A percentile compares a stretch with the other conserved stretches of the same genome.
These are phyloP conservation scores for Diplazon laetatorius DNA, from an alignment of 2,888 invertebrate species.

Conservation along the genomic window DNA sequence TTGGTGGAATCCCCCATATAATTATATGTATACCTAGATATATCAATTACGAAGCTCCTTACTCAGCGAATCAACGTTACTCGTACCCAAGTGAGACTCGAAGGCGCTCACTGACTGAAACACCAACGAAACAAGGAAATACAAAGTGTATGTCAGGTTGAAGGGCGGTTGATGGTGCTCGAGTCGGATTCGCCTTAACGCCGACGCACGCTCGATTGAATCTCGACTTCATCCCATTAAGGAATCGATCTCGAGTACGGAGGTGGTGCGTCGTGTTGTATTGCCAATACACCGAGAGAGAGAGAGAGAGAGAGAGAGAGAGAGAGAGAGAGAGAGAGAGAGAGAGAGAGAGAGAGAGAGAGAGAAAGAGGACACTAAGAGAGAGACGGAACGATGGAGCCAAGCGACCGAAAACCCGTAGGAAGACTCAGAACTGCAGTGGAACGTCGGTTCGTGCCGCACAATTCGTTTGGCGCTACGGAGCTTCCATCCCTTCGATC, in stretches of 20 bases:
- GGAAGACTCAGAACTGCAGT: constrained; percentile 27
- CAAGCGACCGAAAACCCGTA: constrained; percentile 25
- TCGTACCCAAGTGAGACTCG: constrained; percentile 31
- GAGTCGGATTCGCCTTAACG: constrained; percentile 48
- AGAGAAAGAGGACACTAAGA: constrained; percentile 22
- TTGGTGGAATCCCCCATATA: too few species aligned
- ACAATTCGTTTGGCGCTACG: constrained; percentile 44
- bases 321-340: too few species aligned
- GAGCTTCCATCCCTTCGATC: constrained; percentile 27
- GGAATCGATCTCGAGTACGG: constrained; percentile 61
- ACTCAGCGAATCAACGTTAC: constrained; percentile 46
- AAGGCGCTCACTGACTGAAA: constrained; percentile 42
- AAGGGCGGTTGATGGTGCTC: constrained; percentile 20
- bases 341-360: too few species aligned
- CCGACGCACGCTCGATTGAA: constrained; percentile 61
- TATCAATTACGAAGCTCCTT: background rate
- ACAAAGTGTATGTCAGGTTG: background rate
- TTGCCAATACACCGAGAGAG: too few species aligned
- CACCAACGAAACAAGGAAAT: constrained; percentile 8
- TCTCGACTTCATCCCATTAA: constrained; percentile 65
- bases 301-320: too few species aligned
- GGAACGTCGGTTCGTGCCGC: constrained; percentile 36
- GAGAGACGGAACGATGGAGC: constrained; percentile 3
- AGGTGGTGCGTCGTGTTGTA: constrained; percentile 29
- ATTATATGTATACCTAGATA: too few species aligned